Base-by-base conservation (phyloP, 1,140 invertebrate genomes). In the Lucilia cuprina region DNA sequence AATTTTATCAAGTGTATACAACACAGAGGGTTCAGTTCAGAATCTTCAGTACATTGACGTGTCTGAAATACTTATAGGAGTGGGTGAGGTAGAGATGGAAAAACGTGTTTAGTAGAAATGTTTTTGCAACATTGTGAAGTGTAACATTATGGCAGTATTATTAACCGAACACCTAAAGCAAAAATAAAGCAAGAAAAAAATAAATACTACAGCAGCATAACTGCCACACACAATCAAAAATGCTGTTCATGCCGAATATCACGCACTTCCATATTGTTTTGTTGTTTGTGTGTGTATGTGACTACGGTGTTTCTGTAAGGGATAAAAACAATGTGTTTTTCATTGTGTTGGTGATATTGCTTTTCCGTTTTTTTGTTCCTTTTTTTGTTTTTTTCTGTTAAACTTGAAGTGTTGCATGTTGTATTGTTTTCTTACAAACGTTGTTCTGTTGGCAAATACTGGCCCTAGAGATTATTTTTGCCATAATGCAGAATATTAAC, bases 1-100 rank as follows among this genome's bases (percentile, higher is more conserved):
- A 70, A 70, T 70, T 21, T 70, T 70, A 70, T 70, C 65, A 70
- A 70, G 65, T 70, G 65, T 70, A 7, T 60, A 60, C 14, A 60
- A 60, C 55, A 60, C 25, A 30, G 25, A 30, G n/a, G 14, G 10
- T 41, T 41, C 35, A 41, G 35, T 41, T 41, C 41, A 41, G 25
- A 30, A 5, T 41, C 10, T 41, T 41, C 41, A 41, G 7, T 8
- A 41, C 41, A 10, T 41, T 41, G 41, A 41, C 41, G 41, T 41
- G 5, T 7, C 41, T 41, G 41, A 41, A 41, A 10, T 41, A 41
- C 7, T 41, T 8, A 10, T 41, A 10, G 41, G 5, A n/a, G 55
- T 60, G 14, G 14, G 55, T 7, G 55, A 17, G 5, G 13, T n/a
- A n/a, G 5, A 60, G n/a, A 17, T 60, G 55, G 55, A 60, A n/a